Base-by-base conservation (phyloP, 2,113 vertebrate species). In the Rostratula benghalensis region DNA sequence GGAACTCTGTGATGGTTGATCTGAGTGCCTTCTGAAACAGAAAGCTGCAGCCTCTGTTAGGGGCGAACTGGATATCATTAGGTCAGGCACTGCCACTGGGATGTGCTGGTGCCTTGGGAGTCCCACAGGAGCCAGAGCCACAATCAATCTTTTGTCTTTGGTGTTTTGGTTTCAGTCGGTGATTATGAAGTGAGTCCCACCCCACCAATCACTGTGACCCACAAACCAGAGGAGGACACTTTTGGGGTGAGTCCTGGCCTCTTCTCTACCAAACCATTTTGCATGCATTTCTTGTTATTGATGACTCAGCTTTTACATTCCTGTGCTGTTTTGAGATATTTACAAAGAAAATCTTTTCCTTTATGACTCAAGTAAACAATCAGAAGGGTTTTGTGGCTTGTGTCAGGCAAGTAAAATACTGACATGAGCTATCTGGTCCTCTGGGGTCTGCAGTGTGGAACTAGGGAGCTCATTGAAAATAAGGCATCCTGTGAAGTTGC, bases 181-280 rank as follows among this genome's bases (percentile, higher is more conserved):
- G 97, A 98, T 73, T 97, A 98, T 7, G 98, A 98, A 91, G 97
- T 98, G 77, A 98, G 98, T 88, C 98, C 99, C 27, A 99, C 98
- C 11, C 98, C 98, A 87, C 98, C 99, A 2, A 98, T 98, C 95
- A 98, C 98, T 93, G 98, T 99, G 93, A 98, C 98, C 74, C 98
- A 98, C 92, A 99, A 98, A 95, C 98, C 99, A 22, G 99, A 99
- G 61, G 99, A 99, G 97, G 99, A 99, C 85, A 99, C 98, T 54
- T 99, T 99, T 89, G 99, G 99, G 98, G 99, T 99, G 97, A 99
- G 99, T 98, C 35, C 12, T 71, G 89, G 57, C 57, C 39, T 85
- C 67, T 93, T 81, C 68, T 74, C 57, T 71, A 46, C 30, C 33
- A 31, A 70, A 39, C 22, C 7, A 10, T 59, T 81, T 83, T 82